Base-by-base conservation (phyloP, 37 sponge, comb jelly and placozoan species). In the Haliclona indistincta region DNA sequence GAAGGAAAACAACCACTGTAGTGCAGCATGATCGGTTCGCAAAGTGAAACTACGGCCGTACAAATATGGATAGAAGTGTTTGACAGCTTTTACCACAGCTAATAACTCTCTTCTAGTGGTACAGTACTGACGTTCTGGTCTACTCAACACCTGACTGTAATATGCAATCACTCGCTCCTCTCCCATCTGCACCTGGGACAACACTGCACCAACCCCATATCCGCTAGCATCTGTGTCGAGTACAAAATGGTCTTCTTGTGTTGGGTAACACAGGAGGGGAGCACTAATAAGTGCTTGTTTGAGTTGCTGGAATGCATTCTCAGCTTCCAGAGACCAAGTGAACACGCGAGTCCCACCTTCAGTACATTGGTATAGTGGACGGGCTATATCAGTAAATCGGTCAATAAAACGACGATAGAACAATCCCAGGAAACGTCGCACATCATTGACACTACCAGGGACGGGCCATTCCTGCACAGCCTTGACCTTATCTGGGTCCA, bases 341-440 rank as follows among this genome's bases (percentile, higher is more conserved):
- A 74, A 74, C 11, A 68, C 13, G 15, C 53, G 53, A 51, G n/a
- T n/a, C n/a, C n/a, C n/a, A 53, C 78, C 83, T 68, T 49, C 68
- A 15, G 82, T 81, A 20, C 81, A 47, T 28, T 87, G 71, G 25
- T 82, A 68, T 54, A 87, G 41, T 1, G 69, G 71, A 1, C 67
- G 54, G 4, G 71, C 82, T 28, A 76, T 39, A 7, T 54, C 42
- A 20, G 82, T 54, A 39, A 71, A 89, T 8, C 64, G 36, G 2
- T 80, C 74, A 35, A 85, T 85, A 29, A 85, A 85, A 44, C 61
- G 56, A 49, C 77, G 66, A 33, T 90, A 86, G 43, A 86, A 63
- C 28, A 90, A 53, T 2, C 91, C 88, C 36, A 85, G 75, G 37
- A 90, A 90, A n/a, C 76, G 70, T 22, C 91, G 35, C 3, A 80